Base-by-base conservation (phyloP, 2,888 invertebrate genomes). In the Agrotis segetum region DNA sequence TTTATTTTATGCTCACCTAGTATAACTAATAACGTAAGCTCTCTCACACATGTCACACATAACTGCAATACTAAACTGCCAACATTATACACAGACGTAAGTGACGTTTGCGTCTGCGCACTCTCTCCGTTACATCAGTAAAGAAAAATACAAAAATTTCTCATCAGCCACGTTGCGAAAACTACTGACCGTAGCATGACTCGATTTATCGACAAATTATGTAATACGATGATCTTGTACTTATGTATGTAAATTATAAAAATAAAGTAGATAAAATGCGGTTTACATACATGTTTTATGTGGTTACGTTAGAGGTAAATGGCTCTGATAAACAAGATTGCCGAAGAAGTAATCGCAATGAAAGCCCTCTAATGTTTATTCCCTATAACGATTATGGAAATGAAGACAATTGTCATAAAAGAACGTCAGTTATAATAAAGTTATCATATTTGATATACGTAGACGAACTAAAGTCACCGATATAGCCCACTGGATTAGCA, bases 101-200 rank as follows among this genome's bases (percentile, higher is more conserved):
- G 64, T 60, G 63, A 53, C 52, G 73, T 46, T 49, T 55, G 58
- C 52, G 74, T 46, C 49, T 55, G 58, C 49, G 47, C 85, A 62
- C 88, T 89, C 88, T 88, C 88, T 85, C 86, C 72, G 69, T 87
- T 88, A 88, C 84, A 87, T 80, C 85, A 87, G 85, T 82, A 60
- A 79, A 80, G 72, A 79, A 84, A 84, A 84, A 70, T 78, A 82
- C 68, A 71, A 85, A 84, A 79, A 84, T 34, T 44, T 62, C 79
- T 68, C 81, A 83, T 76, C 75, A 72, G n/a, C 29, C 69, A 72
- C 69, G 52, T 74, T 83, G 58, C 80, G 66, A 79, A 68, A 79
- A 74, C 68, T 47, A 47, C 55, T 16, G 17, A 60, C 71, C 59
- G 50, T 68, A 72, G 70, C 73, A 61, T 82, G 74, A 79, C 74